phyloP scores from a whole-genome alignment of 2,113 vertebrate species.

The Eulemur macaco region DNA sequence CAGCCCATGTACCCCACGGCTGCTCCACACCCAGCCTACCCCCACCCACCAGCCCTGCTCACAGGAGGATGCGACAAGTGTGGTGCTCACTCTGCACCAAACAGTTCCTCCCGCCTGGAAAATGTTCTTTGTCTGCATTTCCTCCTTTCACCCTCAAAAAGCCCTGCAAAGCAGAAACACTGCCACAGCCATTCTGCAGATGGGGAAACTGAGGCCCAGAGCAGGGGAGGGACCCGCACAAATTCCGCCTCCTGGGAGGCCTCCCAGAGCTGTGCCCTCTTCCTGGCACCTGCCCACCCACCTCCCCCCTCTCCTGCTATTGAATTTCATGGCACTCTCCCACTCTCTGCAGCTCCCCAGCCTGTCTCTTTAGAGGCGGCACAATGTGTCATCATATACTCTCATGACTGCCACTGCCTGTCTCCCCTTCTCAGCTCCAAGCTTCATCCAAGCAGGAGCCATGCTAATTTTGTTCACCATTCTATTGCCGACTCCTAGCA shows the following conservation, averaged over 20 bases:
- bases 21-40: no score
- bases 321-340: background rate
- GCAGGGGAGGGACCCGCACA: no score
- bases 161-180: background rate
- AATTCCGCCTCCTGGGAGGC: background rate
- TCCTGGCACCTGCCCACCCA: fast-evolving
- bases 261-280: background rate
- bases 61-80: no score
- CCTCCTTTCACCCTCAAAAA: background rate
- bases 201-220: background rate
- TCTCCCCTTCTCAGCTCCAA: background rate
- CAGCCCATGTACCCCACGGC: fast-evolving
- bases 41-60: fast-evolving
- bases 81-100: fast-evolving
- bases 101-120: background rate
- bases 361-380: background rate
- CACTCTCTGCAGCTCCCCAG: no score
- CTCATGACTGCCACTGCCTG: background rate
- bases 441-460: background rate
- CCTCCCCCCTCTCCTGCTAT: no score
- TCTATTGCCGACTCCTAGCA: background rate
- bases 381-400: fast-evolving
- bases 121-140: fast-evolving
- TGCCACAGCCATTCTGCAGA: background rate
- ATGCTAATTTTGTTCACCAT: background rate